Percentiles rank a stretch among this genome's conserved stretches.
phyloP scores from a whole-genome alignment of 2,113 vertebrate genomes.

The Apodemus speciosus region DNA sequence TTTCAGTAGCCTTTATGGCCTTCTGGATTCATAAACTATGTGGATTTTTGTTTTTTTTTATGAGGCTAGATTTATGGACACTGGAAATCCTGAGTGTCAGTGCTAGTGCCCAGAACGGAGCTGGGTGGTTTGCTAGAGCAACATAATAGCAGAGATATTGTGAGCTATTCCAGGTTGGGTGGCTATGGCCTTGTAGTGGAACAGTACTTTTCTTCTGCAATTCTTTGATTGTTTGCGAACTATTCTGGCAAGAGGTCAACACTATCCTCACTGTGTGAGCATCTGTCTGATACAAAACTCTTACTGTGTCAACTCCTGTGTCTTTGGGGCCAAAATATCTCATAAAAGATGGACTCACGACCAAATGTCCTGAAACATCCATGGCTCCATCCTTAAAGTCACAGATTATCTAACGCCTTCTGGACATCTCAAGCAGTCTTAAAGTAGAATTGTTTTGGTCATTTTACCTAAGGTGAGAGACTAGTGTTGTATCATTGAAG shows the following conservation, averaged over 20 bases:
- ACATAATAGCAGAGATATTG: background rate
- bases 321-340: background rate
- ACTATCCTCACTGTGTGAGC: background rate
- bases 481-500: background rate
- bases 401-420: background rate
- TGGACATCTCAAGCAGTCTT: background rate
- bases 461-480: background rate
- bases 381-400: background rate
- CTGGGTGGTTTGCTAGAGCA: background rate
- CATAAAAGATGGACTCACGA: background rate
- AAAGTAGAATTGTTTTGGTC: background rate
- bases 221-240: constrained; percentile 7
- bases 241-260: background rate
- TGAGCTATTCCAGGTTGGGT: background rate
- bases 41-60: background rate
- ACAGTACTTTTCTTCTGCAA: background rate
- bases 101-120: background rate
- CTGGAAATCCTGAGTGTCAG: background rate
- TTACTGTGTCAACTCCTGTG: background rate
- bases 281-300: background rate
- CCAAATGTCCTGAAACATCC: background rate
- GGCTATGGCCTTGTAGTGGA: background rate
- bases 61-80: background rate
- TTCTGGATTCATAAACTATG: background rate
- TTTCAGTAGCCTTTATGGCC: background rate